phyloP scores from a whole-genome alignment of 2,888 invertebrate genomes.

The Empis stercorea region DNA sequence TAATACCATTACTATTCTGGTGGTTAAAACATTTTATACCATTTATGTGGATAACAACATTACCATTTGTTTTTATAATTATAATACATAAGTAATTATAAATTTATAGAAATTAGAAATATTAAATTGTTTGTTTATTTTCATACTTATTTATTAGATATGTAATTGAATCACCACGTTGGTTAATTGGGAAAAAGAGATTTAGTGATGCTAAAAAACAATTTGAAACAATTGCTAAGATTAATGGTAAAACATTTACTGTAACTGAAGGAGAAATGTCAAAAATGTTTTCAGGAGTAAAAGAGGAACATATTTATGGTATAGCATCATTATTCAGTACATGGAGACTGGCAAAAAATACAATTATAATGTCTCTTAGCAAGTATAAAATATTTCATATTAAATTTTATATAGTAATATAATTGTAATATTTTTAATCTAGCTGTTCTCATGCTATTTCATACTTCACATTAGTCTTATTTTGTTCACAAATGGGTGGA shows the following conservation, averaged over 20 bases:
- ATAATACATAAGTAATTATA: slow-evolving; percentile 36
- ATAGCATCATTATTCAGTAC: slow-evolving; percentile 44
- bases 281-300: slow-evolving; percentile 31
- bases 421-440: neutral
- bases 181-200: slow-evolving; percentile 44
- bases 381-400: slow-evolving; percentile 37
- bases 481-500: slow-evolving; percentile 42
- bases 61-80: slow-evolving; percentile 36
- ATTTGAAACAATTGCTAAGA: slow-evolving; percentile 42
- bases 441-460: slow-evolving; percentile 41
- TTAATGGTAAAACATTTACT: slow-evolving; percentile 38
- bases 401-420: neutral
- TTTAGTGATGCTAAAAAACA: slow-evolving; percentile 37
- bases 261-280: slow-evolving; percentile 34
- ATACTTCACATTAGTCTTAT: slow-evolving; percentile 41
- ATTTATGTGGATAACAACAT: slow-evolving; percentile 38
- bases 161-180: slow-evolving; percentile 51
- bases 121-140: neutral
- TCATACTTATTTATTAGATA: slow-evolving; percentile 31
- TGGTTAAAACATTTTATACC: slow-evolving; percentile 37
- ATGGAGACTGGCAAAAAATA: slow-evolving; percentile 42
- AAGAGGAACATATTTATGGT: slow-evolving; percentile 35
- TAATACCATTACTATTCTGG: slow-evolving; percentile 42
- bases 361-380: slow-evolving; percentile 40
- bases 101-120: neutral